These are phyloP conservation scores for Bungarus multicinctus DNA, from an alignment of 2,113 vertebrate species.

Conservation along the genomic window DNA sequence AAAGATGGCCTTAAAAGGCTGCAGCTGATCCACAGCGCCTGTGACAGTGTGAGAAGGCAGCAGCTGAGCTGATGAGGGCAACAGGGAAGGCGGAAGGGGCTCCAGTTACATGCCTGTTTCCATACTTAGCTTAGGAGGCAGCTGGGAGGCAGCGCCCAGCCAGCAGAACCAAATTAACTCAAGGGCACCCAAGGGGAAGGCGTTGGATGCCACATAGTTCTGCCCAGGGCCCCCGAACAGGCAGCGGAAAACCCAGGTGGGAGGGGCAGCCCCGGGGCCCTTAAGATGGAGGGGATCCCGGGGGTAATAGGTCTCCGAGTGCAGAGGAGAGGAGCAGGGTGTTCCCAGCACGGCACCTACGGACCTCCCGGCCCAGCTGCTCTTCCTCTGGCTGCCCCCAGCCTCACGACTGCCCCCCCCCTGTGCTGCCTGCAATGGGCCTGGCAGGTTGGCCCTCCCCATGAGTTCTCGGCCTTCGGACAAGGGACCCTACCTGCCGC, in stretches of 20 bases:
- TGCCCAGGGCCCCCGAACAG: not conserved
- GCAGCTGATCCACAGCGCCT: constrained; percentile 12
- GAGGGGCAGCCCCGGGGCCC: not conserved
- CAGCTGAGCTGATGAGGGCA: constrained; percentile 64
- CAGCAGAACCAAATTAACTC: constrained; percentile 76
- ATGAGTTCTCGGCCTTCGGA: not conserved
- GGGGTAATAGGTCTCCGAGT: rapidly evolving
- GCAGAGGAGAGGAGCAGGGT: not conserved
- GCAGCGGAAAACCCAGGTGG: not conserved
- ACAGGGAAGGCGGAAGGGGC: constrained; percentile 39
- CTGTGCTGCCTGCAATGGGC: too few species aligned
- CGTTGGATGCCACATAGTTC: not conserved
- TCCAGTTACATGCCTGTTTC: constrained; percentile 79
- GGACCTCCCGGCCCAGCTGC: not conserved
- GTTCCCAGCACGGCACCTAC: not conserved
- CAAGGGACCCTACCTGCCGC: constrained; percentile 58
- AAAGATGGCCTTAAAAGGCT: constrained; percentile 77
- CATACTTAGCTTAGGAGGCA: constrained; percentile 75
- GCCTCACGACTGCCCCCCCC: not conserved
- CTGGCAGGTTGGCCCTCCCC: not conserved
- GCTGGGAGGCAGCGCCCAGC: constrained; percentile 52
- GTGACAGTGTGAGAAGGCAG: constrained; percentile 56
- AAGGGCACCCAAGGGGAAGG: constrained; percentile 81
- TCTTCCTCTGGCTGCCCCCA: not conserved
- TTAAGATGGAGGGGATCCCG: not conserved